Evolutionary conservation across 2,797 vertebrate genomes (phyloP), one percentile per base, ranked within the genome.

Genomic region (Hozukius guyotensis): DNA sequence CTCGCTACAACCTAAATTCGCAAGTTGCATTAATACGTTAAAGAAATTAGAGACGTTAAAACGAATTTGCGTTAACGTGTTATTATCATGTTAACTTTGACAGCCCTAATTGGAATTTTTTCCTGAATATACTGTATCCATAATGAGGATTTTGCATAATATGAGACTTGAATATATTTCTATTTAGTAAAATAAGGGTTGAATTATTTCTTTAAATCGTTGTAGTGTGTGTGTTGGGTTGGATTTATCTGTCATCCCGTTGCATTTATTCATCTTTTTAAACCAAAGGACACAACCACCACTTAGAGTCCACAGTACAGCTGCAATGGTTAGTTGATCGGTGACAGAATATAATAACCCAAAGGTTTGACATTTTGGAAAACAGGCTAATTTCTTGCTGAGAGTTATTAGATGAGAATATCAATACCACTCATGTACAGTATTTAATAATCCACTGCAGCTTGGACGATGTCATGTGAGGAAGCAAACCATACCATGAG

Each of bases 121-220:
- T 46, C 16, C 42, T 46, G 42, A 46, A 46, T 46, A 46, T 18
- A 46, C 14, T 42, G 38, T 42, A 16, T 42, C 38, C 38, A 42
- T 42, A 42, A 42, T 42, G 38, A 42, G 14, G 38, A 67, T 72
- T 73, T 34, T 34, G 4, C 25, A 2, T 42, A 13, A 42, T n/a
- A 20, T 59, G 36, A 75, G 24, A 72, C 1, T 36, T 76, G 5
- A 4, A n/a, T 32, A 20, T 22, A 20, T 73, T 46, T 31, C 9
- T 42, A 72, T 69, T 67, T 53, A 20, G 3, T 42, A 1, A 66
- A 34, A 24, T 2, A 72, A 52, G 52, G 88, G 76, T 92, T 91
- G 88, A 83, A 78, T 87, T 91, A 87, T 31, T 84, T 84, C 63
- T 89, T 92, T 86, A 86, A 89, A 85, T 77, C 80, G 88, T 83